Conservation (phyloP, 2,113 vertebrate species). For the Coturnix japonica region DNA sequence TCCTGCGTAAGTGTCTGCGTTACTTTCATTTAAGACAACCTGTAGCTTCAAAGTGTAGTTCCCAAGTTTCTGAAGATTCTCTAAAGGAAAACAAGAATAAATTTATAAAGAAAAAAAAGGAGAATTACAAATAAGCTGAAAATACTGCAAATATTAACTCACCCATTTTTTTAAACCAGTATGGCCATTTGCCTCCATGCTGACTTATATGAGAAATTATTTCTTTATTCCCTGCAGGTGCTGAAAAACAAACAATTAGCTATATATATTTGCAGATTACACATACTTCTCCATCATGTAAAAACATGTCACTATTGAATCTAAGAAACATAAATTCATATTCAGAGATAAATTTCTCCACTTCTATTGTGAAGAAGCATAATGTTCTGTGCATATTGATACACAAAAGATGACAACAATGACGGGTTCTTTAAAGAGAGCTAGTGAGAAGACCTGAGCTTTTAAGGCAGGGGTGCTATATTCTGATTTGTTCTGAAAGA, state of each 20-base stretch:
- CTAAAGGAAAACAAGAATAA: conserved; percentile 74
- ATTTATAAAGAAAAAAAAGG: conserved; percentile 22
- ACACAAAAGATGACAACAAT: neutral
- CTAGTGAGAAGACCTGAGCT: neutral
- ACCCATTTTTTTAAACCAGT: conserved; percentile 95
- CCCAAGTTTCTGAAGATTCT: conserved; percentile 84
- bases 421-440: neutral
- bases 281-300: neutral
- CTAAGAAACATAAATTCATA: neutral
- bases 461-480: neutral
- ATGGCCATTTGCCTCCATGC: conserved; percentile 83
- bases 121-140: neutral
- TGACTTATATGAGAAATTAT: conserved; percentile 80
- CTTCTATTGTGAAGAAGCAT: neutral
- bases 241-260: conserved; percentile 73
- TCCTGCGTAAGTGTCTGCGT: conserved; percentile 79
- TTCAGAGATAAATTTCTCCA: neutral
- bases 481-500: neutral
- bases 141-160: conserved; percentile 44
- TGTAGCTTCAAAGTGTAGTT: conserved; percentile 86
- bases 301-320: neutral
- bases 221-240: conserved; percentile 77
- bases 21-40: conserved; percentile 83
- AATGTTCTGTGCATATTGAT: neutral
- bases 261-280: conserved; percentile 10